Evolutionary conservation across 2,113 vertebrate species (phyloP).

Genomic region (Caranx ignobilis): DNA sequence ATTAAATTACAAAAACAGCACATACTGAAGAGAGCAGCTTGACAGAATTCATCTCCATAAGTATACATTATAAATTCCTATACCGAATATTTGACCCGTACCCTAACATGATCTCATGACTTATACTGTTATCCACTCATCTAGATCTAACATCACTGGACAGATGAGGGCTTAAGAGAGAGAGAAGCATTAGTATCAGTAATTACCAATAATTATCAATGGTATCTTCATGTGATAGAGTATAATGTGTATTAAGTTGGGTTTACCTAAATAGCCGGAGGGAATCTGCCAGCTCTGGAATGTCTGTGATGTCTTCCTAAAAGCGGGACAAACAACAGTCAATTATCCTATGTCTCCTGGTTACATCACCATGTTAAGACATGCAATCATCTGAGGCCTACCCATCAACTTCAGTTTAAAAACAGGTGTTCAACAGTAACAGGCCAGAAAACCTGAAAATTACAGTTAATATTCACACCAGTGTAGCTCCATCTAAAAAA

Average conservation of each 20-base stretch:
- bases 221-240: neutral
- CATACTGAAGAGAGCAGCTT: neutral
- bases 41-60: constrained; percentile 2
- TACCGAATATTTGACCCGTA: neutral
- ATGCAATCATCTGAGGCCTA: constrained; percentile 47
- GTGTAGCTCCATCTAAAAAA: neutral
- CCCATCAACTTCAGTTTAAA: constrained; percentile 27
- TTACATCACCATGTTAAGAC: constrained; percentile 57
- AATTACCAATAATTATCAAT: neutral
- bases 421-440: constrained; percentile 57
- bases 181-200: neutral
- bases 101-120: neutral
- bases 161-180: neutral
- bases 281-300: constrained; percentile 93
- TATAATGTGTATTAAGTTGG: constrained; percentile 21
- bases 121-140: neutral
- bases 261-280: constrained; percentile 95
- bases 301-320: constrained; percentile 99
- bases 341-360: constrained; percentile 46
- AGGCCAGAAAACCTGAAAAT: constrained; percentile 22
- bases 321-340: constrained; percentile 72
- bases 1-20: neutral
- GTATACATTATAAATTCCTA: neutral
- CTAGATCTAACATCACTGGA: neutral
- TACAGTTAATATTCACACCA: constrained; percentile 19